Conservation (phyloP, 2,888 invertebrate genomes). For the Poecilus cupreus region DNA sequence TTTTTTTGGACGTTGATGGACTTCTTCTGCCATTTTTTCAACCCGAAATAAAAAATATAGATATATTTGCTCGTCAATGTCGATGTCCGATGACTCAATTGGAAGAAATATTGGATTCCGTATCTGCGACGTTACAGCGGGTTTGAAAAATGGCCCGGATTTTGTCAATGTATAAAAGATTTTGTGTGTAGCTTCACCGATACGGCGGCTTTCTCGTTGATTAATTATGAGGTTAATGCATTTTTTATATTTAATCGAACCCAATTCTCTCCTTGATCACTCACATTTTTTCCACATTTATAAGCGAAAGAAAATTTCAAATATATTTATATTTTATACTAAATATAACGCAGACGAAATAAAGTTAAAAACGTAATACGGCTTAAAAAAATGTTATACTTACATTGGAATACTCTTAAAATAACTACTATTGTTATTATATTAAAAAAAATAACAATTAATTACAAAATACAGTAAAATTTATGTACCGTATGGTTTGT, state of each 20-base stretch:
- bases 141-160: slow-evolving; percentile 18
- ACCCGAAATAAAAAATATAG: slow-evolving; percentile 6
- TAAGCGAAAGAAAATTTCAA: no score
- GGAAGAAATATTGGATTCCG: slow-evolving; percentile 28
- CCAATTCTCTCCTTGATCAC: slow-evolving; percentile 6
- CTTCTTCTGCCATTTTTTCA: slow-evolving; percentile 46
- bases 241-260: slow-evolving; percentile 23
- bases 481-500: no score
- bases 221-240: slow-evolving; percentile 11
- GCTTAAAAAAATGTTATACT: no score
- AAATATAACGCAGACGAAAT: no score
- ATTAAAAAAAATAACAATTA: no score
- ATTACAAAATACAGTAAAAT: no score
- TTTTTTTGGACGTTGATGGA: slow-evolving; percentile 48
- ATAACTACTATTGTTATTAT: no score
- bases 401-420: no score
- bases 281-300: no score
- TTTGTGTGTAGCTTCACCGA: neutral
- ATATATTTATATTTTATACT: no score
- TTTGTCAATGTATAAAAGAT: slow-evolving; percentile 31
- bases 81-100: slow-evolving; percentile 25
- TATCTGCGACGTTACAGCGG: neutral
- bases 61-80: slow-evolving; percentile 29
- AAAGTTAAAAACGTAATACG: no score
- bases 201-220: slow-evolving; percentile 1